Conservation (phyloP, 2,888 invertebrate genomes). For the Eilema depressum region DNA sequence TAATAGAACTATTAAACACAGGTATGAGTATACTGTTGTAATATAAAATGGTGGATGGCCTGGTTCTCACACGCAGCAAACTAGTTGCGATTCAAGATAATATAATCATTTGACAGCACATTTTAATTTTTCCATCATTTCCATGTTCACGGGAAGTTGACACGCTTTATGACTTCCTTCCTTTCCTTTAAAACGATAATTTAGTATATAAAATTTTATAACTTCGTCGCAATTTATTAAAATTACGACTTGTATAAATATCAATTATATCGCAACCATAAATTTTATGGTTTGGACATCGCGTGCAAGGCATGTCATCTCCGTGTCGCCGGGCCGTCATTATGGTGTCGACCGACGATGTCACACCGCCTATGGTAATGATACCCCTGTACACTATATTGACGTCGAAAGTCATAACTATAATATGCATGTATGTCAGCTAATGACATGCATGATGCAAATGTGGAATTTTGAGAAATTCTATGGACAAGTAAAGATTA, state of each 20-base stretch:
- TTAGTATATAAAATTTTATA: constrained; percentile 28
- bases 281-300: constrained; percentile 46
- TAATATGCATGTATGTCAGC: constrained; percentile 41
- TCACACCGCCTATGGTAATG: constrained; percentile 51
- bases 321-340: constrained; percentile 41
- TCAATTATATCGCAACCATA: constrained; percentile 47
- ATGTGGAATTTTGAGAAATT: constrained; percentile 15
- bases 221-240: constrained; percentile 39
- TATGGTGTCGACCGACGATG: constrained; percentile 52
- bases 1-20: constrained; percentile 5
- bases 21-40: constrained; percentile 5
- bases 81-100: constrained; percentile 12
- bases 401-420: constrained; percentile 53
- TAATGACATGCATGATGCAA: constrained; percentile 36
- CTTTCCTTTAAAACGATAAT: constrained; percentile 32
- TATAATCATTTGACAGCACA: constrained; percentile 26
- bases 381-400: constrained; percentile 38
- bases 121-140: constrained; percentile 40
- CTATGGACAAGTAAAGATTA: background rate
- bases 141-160: constrained; percentile 26
- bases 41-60: constrained; percentile 12
- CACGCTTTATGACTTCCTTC: constrained; percentile 47
- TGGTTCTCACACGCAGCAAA: constrained; percentile 20
- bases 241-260: constrained; percentile 46
- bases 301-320: constrained; percentile 55